Evolutionary conservation across 2,888 invertebrate genomes (phyloP).

Genomic region (Aricia artaxerxes): DNA sequence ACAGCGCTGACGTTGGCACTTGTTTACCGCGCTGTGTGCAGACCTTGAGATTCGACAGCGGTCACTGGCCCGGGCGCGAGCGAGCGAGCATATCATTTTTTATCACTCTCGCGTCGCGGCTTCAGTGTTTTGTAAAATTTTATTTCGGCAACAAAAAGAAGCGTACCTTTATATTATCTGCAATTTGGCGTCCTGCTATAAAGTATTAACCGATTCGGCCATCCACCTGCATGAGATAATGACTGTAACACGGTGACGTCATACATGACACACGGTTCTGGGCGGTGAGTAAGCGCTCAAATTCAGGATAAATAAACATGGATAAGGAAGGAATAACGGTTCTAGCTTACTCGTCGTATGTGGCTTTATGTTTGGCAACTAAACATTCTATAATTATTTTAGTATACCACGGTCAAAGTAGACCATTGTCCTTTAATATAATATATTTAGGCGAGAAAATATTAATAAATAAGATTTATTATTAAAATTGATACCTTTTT

Average conservation of each 20-base stretch:
- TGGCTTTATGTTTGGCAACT: neutral
- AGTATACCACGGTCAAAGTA: neutral
- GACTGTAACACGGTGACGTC: neutral
- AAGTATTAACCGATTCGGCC: neutral
- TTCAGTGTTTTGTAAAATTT: conserved; percentile 33
- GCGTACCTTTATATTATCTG: conserved; percentile 19
- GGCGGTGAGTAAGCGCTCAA: conserved; percentile 10
- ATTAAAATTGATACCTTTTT: neutral
- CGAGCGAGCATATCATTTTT: conserved; percentile 56
- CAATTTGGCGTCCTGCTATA: neutral
- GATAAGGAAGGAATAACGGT: neutral
- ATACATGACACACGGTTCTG: neutral
- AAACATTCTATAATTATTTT: neutral
- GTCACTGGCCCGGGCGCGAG: conserved; percentile 71
- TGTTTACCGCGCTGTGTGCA: conserved; percentile 73
- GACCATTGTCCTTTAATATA: neutral
- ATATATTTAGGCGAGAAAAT: no score
- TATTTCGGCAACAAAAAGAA: conserved; percentile 13
- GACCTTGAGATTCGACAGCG: conserved; percentile 78
- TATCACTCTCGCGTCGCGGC: conserved; percentile 47
- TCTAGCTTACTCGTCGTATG: neutral
- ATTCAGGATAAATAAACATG: conserved; percentile 21
- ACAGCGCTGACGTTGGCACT: conserved; percentile 58
- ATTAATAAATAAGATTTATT: no score
- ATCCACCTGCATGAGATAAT: conserved; percentile 15